phyloP scores from a whole-genome alignment of 2,888 invertebrate species.

The Lepidochrysops patricia region DNA sequence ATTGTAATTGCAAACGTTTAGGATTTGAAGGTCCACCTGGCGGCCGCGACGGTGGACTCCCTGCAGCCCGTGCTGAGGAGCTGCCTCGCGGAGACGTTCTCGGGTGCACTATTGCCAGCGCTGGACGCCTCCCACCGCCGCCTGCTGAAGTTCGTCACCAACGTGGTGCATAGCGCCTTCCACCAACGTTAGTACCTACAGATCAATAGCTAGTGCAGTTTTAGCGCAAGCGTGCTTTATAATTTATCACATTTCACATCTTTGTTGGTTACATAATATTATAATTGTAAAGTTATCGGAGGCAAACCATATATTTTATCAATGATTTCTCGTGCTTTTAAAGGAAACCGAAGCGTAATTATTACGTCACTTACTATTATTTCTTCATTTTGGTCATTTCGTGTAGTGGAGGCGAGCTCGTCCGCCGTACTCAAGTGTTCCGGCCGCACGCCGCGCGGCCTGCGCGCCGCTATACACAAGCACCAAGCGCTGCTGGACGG shows the following conservation, averaged over 20 bases:
- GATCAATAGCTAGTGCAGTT: too few species aligned
- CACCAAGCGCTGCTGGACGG: conserved; percentile 37
- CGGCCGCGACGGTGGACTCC: conserved; percentile 39
- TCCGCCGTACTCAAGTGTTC: conserved; percentile 37
- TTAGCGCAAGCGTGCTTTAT: too few species aligned
- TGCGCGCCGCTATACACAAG: conserved; percentile 43
- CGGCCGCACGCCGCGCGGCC: conserved; percentile 35
- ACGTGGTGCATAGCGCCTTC: conserved; percentile 42
- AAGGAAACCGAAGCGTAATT: neutral
- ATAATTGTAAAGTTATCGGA: too few species aligned
- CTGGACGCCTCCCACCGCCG: conserved; percentile 45
- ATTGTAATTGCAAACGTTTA: too few species aligned
- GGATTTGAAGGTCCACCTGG: conserved; percentile 46
- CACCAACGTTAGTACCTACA: conserved; percentile 35
- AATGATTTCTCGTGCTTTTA: too few species aligned
- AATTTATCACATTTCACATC: too few species aligned
- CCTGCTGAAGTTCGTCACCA: conserved; percentile 38
- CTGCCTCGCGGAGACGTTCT: conserved; percentile 38
- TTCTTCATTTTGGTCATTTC: too few species aligned
- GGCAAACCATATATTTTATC: too few species aligned
- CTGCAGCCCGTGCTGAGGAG: conserved; percentile 37
- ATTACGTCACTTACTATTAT: neutral
- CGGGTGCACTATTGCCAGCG: conserved; percentile 40
- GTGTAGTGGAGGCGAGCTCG: conserved; percentile 43
- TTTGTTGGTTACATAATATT: too few species aligned